A percentile compares a stretch with the other conserved stretches of the same genome.
Conservation (phyloP, 1,140 invertebrate genomes). For the Hyposmocoma kahamanoa region DNA sequence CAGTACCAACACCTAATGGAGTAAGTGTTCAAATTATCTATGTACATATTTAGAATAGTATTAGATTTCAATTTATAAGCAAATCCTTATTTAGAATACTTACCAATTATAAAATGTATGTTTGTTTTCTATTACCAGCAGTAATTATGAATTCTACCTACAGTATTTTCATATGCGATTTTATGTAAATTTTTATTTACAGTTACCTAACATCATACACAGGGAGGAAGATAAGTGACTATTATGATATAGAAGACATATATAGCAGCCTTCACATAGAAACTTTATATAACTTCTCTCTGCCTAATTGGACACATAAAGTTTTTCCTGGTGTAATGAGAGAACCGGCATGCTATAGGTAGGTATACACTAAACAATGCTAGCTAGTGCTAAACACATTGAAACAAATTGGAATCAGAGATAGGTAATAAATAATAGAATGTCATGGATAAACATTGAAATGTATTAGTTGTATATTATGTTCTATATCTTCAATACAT, state of each 20-base stretch:
- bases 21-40: conserved; percentile 48
- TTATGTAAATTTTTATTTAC: conserved; percentile 24
- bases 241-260: conserved; percentile 75
- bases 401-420: no score
- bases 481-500: no score
- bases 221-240: conserved; percentile 73
- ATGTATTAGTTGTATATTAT: no score
- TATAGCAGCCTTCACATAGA: conserved; percentile 83
- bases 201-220: conserved; percentile 76
- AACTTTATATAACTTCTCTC: conserved; percentile 78
- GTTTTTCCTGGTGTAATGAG: conserved; percentile 74
- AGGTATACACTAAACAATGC: no score
- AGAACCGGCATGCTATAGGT: conserved; percentile 73
- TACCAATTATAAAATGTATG: no score
- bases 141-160: no score
- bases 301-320: conserved; percentile 81
- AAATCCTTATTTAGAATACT: no score
- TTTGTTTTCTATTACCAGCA: no score
- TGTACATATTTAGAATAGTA: not conserved
- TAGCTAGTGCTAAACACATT: no score
- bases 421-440: no score
- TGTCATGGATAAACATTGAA: no score
- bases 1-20: conserved; percentile 78
- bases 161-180: no score
- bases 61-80: not conserved